Conservation (phyloP, 2,888 invertebrate species). For the Stomorhina lunata region DNA sequence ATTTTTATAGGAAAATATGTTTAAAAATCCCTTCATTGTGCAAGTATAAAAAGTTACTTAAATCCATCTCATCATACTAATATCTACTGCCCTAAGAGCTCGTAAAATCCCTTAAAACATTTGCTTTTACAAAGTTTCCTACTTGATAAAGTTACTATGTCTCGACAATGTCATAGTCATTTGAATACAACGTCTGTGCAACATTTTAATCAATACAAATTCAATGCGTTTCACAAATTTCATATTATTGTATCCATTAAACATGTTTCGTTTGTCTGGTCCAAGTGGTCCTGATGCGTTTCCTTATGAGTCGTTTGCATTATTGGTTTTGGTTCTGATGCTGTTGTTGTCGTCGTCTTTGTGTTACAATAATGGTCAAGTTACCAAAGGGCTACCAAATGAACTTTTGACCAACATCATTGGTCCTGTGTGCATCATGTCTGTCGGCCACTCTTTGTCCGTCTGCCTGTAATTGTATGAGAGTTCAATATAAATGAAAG, state of each 20-base stretch:
- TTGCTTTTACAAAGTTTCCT: not conserved
- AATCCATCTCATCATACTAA: too few species aligned
- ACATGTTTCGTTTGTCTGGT: slow-evolving; percentile 35
- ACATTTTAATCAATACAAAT: slow-evolving; percentile 48
- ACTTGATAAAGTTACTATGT: too few species aligned
- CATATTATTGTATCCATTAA: slow-evolving; percentile 34
- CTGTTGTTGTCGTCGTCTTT: not conserved
- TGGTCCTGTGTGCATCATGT: slow-evolving; percentile 7
- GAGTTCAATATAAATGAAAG: slow-evolving; percentile 57
- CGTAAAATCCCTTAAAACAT: too few species aligned
- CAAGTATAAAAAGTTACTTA: too few species aligned
- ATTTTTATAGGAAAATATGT: too few species aligned
- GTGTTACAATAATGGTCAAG: slow-evolving; percentile 31
- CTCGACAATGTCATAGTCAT: too few species aligned
- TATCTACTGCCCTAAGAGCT: too few species aligned
- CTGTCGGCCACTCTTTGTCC: not conserved
- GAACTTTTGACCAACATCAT: slow-evolving; percentile 42
- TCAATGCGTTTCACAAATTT: slow-evolving; percentile 51
- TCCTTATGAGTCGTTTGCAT: not conserved
- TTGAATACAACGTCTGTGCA: slow-evolving; percentile 5
- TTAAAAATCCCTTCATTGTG: too few species aligned
- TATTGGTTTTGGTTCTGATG: not conserved
- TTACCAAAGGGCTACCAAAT: slow-evolving; percentile 52
- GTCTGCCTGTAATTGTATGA: slow-evolving; percentile 14
- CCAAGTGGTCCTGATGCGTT: not conserved